Evolutionary conservation across 37 sponge, comb jelly and placozoan genomes (phyloP).

Genomic region (Geodia barretti): DNA sequence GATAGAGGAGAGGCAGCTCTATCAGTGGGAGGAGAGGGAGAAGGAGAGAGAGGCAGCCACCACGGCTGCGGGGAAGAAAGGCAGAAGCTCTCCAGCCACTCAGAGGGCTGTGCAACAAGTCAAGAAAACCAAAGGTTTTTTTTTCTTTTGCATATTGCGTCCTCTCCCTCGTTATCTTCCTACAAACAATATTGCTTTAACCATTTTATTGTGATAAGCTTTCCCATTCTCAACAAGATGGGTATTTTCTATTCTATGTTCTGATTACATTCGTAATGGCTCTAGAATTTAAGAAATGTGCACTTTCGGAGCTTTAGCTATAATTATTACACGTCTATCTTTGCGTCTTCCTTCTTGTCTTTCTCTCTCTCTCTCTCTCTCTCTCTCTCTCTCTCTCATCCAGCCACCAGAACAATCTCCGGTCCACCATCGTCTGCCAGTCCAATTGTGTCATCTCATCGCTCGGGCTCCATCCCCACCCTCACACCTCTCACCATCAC

Average conservation of each 20-base stretch:
- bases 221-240: too few relatives aligned
- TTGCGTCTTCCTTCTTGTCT: background rate
- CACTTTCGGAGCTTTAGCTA: too few relatives aligned
- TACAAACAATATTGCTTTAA: too few relatives aligned
- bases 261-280: too few relatives aligned
- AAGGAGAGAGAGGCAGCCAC: slow-evolving; percentile 9
- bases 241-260: too few relatives aligned
- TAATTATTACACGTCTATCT: too few relatives aligned
- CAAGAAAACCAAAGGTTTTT: background rate
- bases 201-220: too few relatives aligned
- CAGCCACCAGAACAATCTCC: background rate
- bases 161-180: too few relatives aligned
- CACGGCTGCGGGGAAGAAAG: background rate
- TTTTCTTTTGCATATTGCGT: too few relatives aligned
- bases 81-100: background rate
- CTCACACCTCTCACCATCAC: too few relatives aligned
- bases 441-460: background rate
- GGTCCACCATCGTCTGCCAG: background rate
- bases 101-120: background rate
- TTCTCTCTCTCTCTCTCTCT: background rate
- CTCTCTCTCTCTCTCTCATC: background rate
- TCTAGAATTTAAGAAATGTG: too few relatives aligned
- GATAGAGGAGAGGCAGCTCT: slow-evolving; percentile 57
- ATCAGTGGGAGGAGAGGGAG: slow-evolving; percentile 38
- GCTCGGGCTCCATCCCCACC: background rate